Evolutionary conservation across 2,113 vertebrate species (phyloP).

Genomic region (Plectropomus leopardus): DNA sequence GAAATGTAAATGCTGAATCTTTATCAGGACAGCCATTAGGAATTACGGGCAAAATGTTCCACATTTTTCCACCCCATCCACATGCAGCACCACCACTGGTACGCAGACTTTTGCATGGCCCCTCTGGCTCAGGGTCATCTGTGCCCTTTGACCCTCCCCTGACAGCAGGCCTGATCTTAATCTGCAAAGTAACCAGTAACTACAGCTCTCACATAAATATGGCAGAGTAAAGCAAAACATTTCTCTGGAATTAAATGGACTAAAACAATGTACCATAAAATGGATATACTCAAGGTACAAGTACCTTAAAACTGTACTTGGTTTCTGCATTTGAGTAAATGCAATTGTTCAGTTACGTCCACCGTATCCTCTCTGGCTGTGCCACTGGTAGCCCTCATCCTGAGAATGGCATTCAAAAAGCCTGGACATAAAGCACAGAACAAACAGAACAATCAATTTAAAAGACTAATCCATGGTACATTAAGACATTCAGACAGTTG

Average conservation of each 20-base stretch:
- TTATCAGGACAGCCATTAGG: too few species aligned
- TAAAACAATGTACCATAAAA: neutral
- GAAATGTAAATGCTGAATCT: too few species aligned
- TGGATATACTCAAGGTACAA: neutral
- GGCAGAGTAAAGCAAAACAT: neutral
- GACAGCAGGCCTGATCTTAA: neutral
- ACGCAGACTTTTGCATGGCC: too few species aligned
- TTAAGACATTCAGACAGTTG: constrained; percentile 7
- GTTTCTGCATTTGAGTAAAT: neutral
- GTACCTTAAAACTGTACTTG: neutral
- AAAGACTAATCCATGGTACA: constrained; percentile 30
- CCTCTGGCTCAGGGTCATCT: too few species aligned
- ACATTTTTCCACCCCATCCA: too few species aligned
- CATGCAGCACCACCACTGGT: too few species aligned
- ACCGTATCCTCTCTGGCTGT: neutral
- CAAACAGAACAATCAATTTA: constrained; percentile 14
- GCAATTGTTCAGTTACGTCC: neutral
- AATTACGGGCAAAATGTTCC: too few species aligned
- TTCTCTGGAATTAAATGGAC: neutral
- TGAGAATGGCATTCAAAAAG: constrained; percentile 2
- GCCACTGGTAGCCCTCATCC: neutral
- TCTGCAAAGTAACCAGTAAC: neutral
- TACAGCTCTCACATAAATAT: too few species aligned
- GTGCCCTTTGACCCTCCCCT: too few species aligned
- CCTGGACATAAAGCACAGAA: neutral